phyloP scores from a whole-genome alignment of 2,113 vertebrate genomes.

The Platysternon megacephalum region DNA sequence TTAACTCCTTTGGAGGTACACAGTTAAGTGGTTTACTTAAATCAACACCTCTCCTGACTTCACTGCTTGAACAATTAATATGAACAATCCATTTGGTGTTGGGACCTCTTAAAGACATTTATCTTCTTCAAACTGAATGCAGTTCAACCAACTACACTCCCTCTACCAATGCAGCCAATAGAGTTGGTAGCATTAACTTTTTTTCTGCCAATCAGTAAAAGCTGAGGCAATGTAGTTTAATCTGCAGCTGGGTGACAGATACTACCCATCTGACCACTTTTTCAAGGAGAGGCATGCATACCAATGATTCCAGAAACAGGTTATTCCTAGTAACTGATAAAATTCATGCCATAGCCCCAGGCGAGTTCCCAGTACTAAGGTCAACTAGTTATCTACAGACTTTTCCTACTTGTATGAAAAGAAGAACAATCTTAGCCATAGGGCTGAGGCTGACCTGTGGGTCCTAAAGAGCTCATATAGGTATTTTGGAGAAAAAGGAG shows the following conservation, averaged over 20 bases:
- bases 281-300: background rate
- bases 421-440: background rate
- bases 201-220: background rate
- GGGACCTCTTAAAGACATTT: background rate
- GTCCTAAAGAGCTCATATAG: background rate
- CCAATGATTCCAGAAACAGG: accelerated
- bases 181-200: background rate
- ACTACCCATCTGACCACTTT: background rate
- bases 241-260: background rate
- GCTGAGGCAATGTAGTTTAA: background rate
- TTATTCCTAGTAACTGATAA: background rate
- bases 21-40: background rate
- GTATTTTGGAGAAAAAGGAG: background rate
- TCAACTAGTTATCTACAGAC: background rate
- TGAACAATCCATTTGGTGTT: background rate
- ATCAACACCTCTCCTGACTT: background rate
- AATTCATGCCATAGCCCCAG: background rate
- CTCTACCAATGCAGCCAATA: background rate
- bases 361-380: accelerated
- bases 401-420: background rate
- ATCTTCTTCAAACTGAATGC: background rate
- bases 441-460: background rate
- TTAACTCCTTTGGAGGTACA: background rate
- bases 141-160: background rate
- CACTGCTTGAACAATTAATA: background rate